These are phyloP conservation scores for Trachops cirrhosus DNA, from an alignment of 2,797 vertebrate species.

Conservation along the genomic window DNA sequence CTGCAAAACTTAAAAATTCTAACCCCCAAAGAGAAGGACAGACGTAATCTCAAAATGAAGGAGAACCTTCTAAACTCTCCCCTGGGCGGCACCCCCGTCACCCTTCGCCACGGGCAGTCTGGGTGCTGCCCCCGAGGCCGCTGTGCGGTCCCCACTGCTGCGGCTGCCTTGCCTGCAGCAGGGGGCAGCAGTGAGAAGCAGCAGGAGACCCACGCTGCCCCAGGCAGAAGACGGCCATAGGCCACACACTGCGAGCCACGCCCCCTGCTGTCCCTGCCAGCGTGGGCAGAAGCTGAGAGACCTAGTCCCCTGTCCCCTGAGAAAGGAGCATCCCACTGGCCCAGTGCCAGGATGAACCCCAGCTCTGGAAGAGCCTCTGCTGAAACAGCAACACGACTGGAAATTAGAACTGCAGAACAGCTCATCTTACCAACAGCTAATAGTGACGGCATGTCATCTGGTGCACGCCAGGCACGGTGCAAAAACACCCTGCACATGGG, in stretches of 20 bases:
- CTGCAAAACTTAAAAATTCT: not conserved
- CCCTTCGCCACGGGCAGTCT: not conserved
- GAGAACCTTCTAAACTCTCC: not conserved
- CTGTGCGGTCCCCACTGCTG: not conserved
- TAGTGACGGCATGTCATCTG: not conserved
- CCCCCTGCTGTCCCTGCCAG: not conserved
- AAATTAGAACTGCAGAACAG: not conserved
- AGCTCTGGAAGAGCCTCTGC: not conserved
- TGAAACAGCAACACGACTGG: not conserved
- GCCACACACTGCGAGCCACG: accelerated
- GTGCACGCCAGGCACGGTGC: not conserved
- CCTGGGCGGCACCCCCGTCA: too few species aligned
- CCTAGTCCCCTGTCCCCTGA: not conserved
- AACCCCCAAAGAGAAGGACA: not conserved
- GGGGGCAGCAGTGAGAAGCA: not conserved
- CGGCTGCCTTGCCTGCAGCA: not conserved
- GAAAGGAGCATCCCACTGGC: not conserved
- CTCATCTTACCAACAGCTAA: not conserved
- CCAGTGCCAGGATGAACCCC: not conserved
- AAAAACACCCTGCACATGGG: not conserved
- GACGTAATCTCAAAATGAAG: not conserved
- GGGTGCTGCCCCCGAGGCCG: not conserved
- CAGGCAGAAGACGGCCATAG: too few species aligned
- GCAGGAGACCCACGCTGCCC: not conserved
- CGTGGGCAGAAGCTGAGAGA: not conserved